Evolutionary conservation across 2,888 invertebrate species (phyloP).

Genomic region (Yponomeuta plumbellus): DNA sequence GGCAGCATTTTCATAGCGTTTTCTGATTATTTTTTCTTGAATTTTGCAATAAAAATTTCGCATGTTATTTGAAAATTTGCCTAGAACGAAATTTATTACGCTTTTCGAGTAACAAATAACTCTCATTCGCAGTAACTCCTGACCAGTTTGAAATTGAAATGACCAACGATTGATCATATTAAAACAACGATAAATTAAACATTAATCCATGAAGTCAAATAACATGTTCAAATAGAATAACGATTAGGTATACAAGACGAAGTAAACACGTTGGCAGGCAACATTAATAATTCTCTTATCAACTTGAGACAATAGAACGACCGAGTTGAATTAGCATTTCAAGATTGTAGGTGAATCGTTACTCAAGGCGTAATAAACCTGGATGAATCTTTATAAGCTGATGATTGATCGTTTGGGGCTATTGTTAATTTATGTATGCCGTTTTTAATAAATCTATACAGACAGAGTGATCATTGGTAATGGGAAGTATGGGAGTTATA

Average conservation of each 20-base stretch:
- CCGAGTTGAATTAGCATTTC: conserved; percentile 10
- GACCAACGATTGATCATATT: not conserved
- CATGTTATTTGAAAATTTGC: too few relatives aligned
- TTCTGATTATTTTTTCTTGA: not conserved
- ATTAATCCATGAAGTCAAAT: conserved; percentile 1
- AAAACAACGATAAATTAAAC: conserved; percentile 4
- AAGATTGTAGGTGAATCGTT: not conserved
- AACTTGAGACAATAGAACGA: not conserved
- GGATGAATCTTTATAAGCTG: not conserved
- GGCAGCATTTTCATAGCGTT: conserved; percentile 1
- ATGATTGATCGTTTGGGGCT: too few relatives aligned
- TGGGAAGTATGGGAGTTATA: too few relatives aligned
- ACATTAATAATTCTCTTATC: conserved; percentile 3
- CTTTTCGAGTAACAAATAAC: too few relatives aligned
- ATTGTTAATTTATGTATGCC: too few relatives aligned
- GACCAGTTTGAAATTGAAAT: not conserved
- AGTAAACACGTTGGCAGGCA: conserved; percentile 5
- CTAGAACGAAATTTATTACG: too few relatives aligned
- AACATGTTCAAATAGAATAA: conserved; percentile 5
- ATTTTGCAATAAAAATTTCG: too few relatives aligned
- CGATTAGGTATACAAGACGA: not conserved
- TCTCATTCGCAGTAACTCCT: not conserved
- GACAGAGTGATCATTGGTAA: too few relatives aligned
- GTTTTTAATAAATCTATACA: too few relatives aligned
- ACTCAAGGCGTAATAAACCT: not conserved